Evolutionary conservation across 1,140 invertebrate genomes (phyloP), one percentile per base, ranked within the genome.

Genomic region (Condylostylus longicornis): DNA sequence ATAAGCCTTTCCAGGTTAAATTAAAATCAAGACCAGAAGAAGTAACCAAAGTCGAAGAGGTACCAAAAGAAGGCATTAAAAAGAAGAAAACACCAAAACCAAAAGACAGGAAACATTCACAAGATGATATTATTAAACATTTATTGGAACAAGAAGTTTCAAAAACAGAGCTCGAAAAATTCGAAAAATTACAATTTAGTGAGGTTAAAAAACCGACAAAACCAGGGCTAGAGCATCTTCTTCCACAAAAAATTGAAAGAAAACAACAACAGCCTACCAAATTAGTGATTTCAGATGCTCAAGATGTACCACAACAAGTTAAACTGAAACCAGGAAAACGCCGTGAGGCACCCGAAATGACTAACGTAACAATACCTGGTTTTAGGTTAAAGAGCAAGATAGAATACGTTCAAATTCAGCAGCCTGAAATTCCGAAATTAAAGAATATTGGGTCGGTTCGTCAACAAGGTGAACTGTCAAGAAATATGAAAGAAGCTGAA

Each of bases 401-500:
- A 42, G 45, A 46, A 4, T 35, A 42, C 5, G 46, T 60, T 19
- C 43, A 55, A 30, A 57, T 55, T 3, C 55, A 54, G 15, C 48
- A 43, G 17, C 37, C 35, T 0, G 19, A 49, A 12, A 34, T 47
- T 33, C 49, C 52, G 3, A 45, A 43, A 33, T 29, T 55, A 2
- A 51, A 45, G 0, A 34, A 53, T 7, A 52, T 60, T 8, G 48
- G 49, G 2, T 42, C 56, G n/a, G 34, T 36, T 3, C 50, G 49
- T 22, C 45, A 46, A 3, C 49, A 45, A 37, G 58, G 58, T 13
- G 58, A 61, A 15, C 34, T 58, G 2, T 53, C 58, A 1, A 48
- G 53, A 14, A 60, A 55, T 37, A 54, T 62, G 25, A 51, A 61
- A 33, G 51, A 63, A 35, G 57, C 56, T 4, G 48, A 59, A 45